Evolutionary conservation across 2,113 vertebrate species (phyloP), one percentile per base, ranked within the genome.

Genomic region (Erpornis zantholeuca): DNA sequence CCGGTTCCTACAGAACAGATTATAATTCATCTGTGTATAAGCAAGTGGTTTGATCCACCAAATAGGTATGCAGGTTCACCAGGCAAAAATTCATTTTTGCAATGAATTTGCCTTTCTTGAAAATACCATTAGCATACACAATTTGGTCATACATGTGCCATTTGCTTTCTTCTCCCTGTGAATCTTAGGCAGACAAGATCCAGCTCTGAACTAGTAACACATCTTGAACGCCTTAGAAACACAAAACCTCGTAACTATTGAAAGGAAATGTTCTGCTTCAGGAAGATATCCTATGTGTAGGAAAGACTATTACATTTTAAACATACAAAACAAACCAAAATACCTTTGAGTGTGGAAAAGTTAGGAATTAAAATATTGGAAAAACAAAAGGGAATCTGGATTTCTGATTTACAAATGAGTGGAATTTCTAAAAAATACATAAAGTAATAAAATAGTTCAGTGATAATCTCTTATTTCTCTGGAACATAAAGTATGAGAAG

Each of bases 401-500:
- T 70, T 91, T 75, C 22, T 64, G 61, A 72, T 24, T 77, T 96
- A 29, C 17, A 69, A 85, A 71, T 19, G 0, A 89, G 12, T 36
- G 13, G 24, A 5, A 66, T 78, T 89, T 69, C 66, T 72, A n/a
- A 90, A 88, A n/a, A 86, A 69, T 50, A 91, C 28, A 44, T 10
- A n/a, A 70, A 23, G 8, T 82, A 84, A 89, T 35, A 20, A 95
- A 95, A 87, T 66, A 68, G 6, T 72, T 95, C 54, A 63, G 3
- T 86, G 52, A 57, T 68, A 94, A 91, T 65, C 47, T 92, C 81
- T 78, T 75, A 63, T 93, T 97, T 94, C 70, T 70, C 79, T n/a
- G 8, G 61, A 80, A 92, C 50, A 87, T 65, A 66, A 70, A 95
- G 50, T 81, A 90, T 18, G 10, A 96, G 75, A 25, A 88, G 80